Conservation (phyloP, 2,797 vertebrate species). For the Cuniculus paca region DNA sequence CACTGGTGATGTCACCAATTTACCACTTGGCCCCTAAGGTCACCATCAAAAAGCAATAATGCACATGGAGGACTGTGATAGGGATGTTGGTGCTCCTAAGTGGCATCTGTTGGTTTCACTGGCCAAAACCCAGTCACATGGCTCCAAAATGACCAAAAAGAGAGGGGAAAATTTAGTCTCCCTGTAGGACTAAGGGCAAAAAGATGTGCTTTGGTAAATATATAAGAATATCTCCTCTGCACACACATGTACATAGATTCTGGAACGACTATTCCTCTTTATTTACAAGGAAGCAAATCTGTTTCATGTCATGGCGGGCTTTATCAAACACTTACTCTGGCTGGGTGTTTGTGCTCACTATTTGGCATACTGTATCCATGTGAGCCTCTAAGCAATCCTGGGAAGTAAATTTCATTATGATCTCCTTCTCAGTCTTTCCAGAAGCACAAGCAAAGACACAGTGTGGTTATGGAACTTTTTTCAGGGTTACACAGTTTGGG, state of each 20-base stretch:
- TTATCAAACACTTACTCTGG: background rate
- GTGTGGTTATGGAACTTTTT: background rate
- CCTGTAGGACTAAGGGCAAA: background rate
- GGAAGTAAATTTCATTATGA: background rate
- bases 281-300: background rate
- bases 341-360: background rate
- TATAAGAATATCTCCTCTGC: background rate
- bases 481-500: background rate
- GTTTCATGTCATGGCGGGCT: background rate
- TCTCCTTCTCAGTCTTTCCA: background rate
- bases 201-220: background rate
- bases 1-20: background rate
- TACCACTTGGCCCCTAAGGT: background rate
- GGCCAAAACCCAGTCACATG: background rate
- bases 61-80: background rate
- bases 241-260: background rate
- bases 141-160: background rate
- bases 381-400: background rate
- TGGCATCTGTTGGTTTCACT: background rate
- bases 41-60: background rate
- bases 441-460: background rate
- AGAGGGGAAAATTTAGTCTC: background rate
- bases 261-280: background rate
- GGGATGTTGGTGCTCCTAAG: background rate
- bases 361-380: background rate